phyloP scores from a whole-genome alignment of 2,797 vertebrate genomes.

The Monodelphis domestica region DNA sequence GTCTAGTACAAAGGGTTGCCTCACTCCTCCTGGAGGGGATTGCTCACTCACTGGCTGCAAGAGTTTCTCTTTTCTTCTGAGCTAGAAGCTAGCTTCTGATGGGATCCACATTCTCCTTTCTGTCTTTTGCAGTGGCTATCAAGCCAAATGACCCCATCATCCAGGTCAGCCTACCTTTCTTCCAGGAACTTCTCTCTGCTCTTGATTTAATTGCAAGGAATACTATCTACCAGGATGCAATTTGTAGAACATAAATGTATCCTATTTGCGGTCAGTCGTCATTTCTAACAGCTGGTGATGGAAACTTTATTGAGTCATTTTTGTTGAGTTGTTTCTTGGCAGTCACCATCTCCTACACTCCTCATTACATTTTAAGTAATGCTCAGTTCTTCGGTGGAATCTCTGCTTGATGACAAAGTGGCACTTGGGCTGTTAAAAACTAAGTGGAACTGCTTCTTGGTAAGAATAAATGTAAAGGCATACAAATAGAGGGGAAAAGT shows the following conservation, averaged over 20 bases:
- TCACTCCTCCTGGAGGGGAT: conserved; percentile 9
- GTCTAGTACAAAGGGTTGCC: conserved; percentile 15
- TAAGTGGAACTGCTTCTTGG: conserved; percentile 65
- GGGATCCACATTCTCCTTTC: conserved; percentile 30
- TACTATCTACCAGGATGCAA: background rate
- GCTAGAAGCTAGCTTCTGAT: conserved; percentile 27
- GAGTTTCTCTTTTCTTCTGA: conserved; percentile 1
- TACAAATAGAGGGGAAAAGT: conserved; percentile 37
- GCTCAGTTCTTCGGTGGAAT: conserved; percentile 68
- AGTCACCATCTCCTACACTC: conserved; percentile 59
- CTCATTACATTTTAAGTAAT: conserved; percentile 75
- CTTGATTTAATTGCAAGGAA: conserved; percentile 26
- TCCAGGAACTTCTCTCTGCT: background rate
- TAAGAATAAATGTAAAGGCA: conserved; percentile 58
- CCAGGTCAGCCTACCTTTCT: conserved; percentile 9
- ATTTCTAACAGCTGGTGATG: conserved; percentile 36
- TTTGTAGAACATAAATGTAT: background rate
- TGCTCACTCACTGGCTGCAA: background rate
- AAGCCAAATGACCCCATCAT: background rate
- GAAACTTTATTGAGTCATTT: conserved; percentile 39
- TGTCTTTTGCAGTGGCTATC: background rate
- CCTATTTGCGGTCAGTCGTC: conserved; percentile 30
- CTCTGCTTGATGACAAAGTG: conserved; percentile 73
- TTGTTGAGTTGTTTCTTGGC: conserved; percentile 70
- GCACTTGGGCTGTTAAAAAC: conserved; percentile 70